A percentile compares a stretch with the other conserved stretches of the same genome.
Conservation (phyloP, 2,113 vertebrate species). For the Otis tarda region DNA sequence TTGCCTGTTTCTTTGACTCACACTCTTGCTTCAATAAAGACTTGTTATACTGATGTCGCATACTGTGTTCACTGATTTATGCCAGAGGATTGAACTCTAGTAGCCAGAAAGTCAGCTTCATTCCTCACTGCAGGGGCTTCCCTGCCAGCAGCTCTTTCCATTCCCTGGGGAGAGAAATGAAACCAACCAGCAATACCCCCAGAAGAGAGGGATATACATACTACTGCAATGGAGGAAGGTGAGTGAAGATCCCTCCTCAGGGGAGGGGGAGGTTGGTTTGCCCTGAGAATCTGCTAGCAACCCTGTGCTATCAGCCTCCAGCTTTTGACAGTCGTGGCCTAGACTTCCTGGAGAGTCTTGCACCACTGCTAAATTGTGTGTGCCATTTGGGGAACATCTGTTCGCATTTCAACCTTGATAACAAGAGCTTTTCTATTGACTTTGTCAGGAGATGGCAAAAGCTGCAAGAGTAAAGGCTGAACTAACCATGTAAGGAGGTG, state of each 20-base stretch:
- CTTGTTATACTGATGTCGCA: neutral
- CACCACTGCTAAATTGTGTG: neutral
- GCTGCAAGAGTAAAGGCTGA: neutral
- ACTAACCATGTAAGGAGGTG: neutral
- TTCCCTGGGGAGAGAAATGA: neutral
- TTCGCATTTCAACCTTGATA: fast-evolving
- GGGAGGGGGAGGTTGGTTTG: neutral
- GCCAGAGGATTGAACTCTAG: neutral
- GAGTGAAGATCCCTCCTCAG: neutral
- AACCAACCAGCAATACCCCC: neutral
- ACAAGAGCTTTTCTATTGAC: neutral
- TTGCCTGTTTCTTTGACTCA: constrained; percentile 32
- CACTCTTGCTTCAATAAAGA: neutral
- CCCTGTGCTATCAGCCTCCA: neutral
- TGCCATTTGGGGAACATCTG: neutral
- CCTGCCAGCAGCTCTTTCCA: neutral
- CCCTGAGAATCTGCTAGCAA: neutral
- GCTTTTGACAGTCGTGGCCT: neutral
- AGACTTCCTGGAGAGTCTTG: neutral
- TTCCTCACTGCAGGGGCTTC: neutral
- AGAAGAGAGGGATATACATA: neutral
- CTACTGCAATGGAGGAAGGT: neutral
- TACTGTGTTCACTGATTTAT: neutral
- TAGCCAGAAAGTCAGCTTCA: neutral
- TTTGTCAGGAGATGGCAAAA: neutral